Evolutionary conservation across 2,888 invertebrate species (phyloP), one percentile per base, ranked within the genome.

Genomic region (Hedya salicella): DNA sequence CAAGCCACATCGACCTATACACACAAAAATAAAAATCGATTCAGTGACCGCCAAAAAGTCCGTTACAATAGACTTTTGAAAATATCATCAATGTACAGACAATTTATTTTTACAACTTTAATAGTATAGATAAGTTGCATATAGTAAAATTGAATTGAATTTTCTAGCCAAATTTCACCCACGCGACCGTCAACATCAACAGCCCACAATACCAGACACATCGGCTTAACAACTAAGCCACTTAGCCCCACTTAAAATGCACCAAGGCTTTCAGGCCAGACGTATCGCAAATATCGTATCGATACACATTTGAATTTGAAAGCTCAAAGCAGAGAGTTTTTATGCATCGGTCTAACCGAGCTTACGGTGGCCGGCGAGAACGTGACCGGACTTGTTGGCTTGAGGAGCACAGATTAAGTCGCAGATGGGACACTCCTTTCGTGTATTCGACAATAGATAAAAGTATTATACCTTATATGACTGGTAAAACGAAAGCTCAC

Each of bases 331-430:
- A 82, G 83, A 83, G 86, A 85, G 89, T 90, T 91, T 91, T 90
- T 90, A 90, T 90, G 89, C 90, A 89, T 84, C 88, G 85, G 83
- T 89, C 90, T 85, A 90, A 89, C 88, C 85, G 84, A 87, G 91
- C 91, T 90, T 89, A 88, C 88, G 84, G 84, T 82, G 88, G 89
- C 83, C 85, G 87, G 86, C 79, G 80, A 80, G 80, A 70, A 90
- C 91, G 91, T 91, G 91, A 88, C 79, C 71, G 40, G 90, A 89
- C 85, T 90, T 69, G 75, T 76, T 80, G 85, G 85, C 84, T 77
- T 78, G 78, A 68, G 49, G 73, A 13, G 17, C 40, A 17, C 11
- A 57, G 57, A 59, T 21, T 36, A 44, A 39, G 11, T 1, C 0
- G 13, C 36, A 44, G 57, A 59, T 1, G 25, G 19, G 64, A 13